phyloP scores from a whole-genome alignment of 2,113 vertebrate species.

The Microtus montanus region DNA sequence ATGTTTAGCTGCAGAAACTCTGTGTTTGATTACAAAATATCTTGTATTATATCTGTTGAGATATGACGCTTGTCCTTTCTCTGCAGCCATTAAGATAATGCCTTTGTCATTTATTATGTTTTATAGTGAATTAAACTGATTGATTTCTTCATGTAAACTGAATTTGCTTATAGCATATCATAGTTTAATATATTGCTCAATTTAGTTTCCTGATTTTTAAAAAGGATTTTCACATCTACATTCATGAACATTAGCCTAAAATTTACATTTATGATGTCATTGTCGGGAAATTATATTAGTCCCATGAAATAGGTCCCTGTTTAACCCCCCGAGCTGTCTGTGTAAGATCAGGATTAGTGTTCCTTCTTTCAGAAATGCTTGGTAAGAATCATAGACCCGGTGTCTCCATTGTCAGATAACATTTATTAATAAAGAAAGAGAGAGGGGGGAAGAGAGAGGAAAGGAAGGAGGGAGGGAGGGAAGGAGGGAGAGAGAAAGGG shows the following conservation, averaged over 20 bases:
- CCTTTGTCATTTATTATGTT: slow-evolving; percentile 38
- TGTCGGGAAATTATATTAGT: slow-evolving; percentile 19
- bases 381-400: background rate
- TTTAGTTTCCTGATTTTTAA: slow-evolving; percentile 29
- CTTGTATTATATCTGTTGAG: background rate
- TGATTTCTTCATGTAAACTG: slow-evolving; percentile 7
- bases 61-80: slow-evolving; percentile 22
- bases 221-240: background rate
- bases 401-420: background rate
- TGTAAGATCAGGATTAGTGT: background rate
- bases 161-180: background rate
- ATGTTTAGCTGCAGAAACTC: slow-evolving; percentile 46
- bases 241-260: background rate
- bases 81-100: slow-evolving; percentile 1
- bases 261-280: slow-evolving; percentile 16
- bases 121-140: slow-evolving; percentile 38
- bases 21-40: slow-evolving; percentile 54
- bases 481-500: background rate
- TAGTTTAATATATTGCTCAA: background rate
- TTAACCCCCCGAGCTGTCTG: background rate
- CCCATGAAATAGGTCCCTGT: background rate
- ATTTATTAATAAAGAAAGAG: background rate
- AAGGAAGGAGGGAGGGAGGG: fast-evolving
- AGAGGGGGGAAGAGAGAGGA: background rate
- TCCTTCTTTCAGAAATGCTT: slow-evolving; percentile 20